phyloP scores from a whole-genome alignment of 2,888 invertebrate genomes.

The Hypercompe scribonia region DNA sequence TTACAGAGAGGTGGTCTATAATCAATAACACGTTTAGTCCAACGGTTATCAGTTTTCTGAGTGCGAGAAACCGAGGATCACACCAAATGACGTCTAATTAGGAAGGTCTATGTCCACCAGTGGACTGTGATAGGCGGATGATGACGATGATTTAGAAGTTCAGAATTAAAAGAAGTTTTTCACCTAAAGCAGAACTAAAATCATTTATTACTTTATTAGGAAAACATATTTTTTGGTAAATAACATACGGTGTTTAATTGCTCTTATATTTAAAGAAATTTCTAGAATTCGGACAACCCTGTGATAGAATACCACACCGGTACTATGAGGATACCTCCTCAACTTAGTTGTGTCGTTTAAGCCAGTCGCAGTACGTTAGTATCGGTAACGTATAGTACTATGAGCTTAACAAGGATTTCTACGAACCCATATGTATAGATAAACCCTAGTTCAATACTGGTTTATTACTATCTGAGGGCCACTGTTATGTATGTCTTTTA shows the following conservation, averaged over 20 bases:
- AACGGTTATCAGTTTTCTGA: too few relatives aligned
- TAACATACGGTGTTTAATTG: not conserved
- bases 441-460: constrained; percentile 5
- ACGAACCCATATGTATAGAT: not conserved
- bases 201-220: too few relatives aligned
- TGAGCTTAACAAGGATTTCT: constrained; percentile 4
- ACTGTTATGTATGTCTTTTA: not conserved
- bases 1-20: too few relatives aligned
- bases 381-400: not conserved
- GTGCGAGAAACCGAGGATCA: too few relatives aligned
- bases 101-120: too few relatives aligned
- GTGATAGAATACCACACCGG: not conserved
- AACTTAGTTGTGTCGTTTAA: constrained; percentile 10
- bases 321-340: constrained; percentile 1
- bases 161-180: not conserved
- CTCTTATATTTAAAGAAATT: not conserved
- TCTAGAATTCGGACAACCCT: not conserved
- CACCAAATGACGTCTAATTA: too few relatives aligned
- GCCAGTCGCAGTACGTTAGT: constrained; percentile 6
- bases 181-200: not conserved
- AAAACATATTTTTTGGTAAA: not conserved
- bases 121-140: too few relatives aligned
- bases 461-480: not conserved
- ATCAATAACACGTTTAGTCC: too few relatives aligned
- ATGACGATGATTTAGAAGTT: too few relatives aligned